Conservation (phyloP, 2,113 vertebrate genomes). For the Mirza zaza region DNA sequence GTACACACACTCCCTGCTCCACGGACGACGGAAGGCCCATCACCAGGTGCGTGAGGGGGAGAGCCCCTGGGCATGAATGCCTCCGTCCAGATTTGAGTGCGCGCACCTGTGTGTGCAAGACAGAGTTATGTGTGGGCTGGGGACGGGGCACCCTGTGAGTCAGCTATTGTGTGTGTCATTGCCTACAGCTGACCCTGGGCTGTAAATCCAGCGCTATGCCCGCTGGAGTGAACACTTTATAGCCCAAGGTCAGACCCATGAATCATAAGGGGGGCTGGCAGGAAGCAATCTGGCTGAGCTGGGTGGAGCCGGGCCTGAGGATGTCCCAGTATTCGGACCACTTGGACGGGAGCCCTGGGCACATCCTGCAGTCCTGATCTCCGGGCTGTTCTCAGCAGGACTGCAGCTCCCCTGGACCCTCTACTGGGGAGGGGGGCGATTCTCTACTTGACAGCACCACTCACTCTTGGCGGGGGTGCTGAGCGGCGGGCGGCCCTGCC, state of each 20-base stretch:
- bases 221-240: constrained; percentile 85
- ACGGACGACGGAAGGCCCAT: neutral
- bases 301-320: constrained; percentile 23
- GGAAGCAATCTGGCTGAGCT: constrained; percentile 77
- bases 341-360: neutral
- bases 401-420: neutral
- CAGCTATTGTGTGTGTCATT: constrained; percentile 73
- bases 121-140: constrained; percentile 74
- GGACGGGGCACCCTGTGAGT: constrained; percentile 70
- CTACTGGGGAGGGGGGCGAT: neutral
- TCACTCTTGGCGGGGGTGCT: neutral
- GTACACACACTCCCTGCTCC: neutral
- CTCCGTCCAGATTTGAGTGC: neutral
- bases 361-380: neutral
- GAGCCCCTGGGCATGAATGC: neutral
- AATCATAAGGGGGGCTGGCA: constrained; percentile 88
- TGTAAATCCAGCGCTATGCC: constrained; percentile 86
- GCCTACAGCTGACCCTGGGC: constrained; percentile 76
- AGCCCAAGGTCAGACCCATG: constrained; percentile 88
- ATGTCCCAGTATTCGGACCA: neutral
- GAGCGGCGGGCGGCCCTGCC: neutral
- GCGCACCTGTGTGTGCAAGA: neutral
- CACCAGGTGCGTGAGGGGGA: neutral
- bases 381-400: neutral
- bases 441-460: neutral